Evolutionary conservation across 1,140 invertebrate genomes (phyloP), one percentile per base, ranked within the genome.

Genomic region (Proales similis): DNA sequence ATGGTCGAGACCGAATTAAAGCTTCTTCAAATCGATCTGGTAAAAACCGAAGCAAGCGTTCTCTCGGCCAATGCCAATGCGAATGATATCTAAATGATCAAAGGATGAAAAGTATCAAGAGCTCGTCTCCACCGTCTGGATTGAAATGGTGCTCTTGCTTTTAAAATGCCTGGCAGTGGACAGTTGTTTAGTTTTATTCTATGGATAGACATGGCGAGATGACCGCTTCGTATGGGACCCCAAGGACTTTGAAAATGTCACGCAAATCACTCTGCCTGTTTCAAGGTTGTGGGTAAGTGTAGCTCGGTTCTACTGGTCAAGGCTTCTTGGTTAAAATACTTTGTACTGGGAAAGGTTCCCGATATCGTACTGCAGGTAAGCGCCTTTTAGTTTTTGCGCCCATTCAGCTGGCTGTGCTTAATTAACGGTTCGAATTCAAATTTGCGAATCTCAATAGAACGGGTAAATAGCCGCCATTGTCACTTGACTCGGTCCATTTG

Each of bases 31-130:
- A 57, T 57, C 27, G 51, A 57, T 42, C 32, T 57, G 11, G 51
- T 57, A 53, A 20, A 9, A 11, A 20, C 7, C 30, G 24, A 24
- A 11, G 5, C 24, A 57, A 57, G 39, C 30, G 36, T 27, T 3
- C 7, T 42, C 2, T 19, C 20, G 17, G 7, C 4, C 11, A 5
- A 20, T 19, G 24, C 4, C 19, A 17, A 30, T n/a, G 45, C 39
- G 20, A 39, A 29, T 57, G 39, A 2, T 24, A 32, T 42, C 42
- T 9, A 27, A 27, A 22, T n/a, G n/a, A n/a, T n/a, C 14, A 20
- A 26, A 57, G 51, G 51, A 57, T 43, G 51, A 57, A 42, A 57
- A 57, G 45, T 57, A 57, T 57, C 51, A 57, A 57, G 51, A 57
- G 17, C 36, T 57, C 5, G 14, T 57, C 5, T 57, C 51, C 39